These are phyloP conservation scores for Oncorhynchus clarkii DNA, from an alignment of 2,113 vertebrate genomes.

Conservation along the genomic window DNA sequence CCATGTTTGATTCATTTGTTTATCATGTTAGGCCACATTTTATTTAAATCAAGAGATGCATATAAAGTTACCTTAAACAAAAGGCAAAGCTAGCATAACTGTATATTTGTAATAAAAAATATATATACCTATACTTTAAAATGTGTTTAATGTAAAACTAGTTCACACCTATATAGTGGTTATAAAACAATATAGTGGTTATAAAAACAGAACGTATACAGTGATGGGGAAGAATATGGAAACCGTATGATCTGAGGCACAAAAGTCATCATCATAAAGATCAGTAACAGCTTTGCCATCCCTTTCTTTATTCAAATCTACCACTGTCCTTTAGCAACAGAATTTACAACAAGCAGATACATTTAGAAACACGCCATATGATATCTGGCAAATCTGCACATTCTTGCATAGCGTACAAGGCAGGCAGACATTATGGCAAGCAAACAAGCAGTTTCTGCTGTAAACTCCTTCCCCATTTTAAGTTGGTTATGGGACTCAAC, in stretches of 20 bases:
- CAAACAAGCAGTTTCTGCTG: background rate
- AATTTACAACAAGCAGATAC: background rate
- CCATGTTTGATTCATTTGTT: background rate
- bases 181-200: background rate
- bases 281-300: background rate
- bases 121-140: background rate
- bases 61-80: background rate
- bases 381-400: background rate
- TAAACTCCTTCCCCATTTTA: background rate
- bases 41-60: background rate
- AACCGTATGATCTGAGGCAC: slow-evolving; percentile 46
- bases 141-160: slow-evolving; percentile 26
- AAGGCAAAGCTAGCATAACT: background rate
- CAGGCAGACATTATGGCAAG: slow-evolving; percentile 35
- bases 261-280: slow-evolving; percentile 13
- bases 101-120: background rate
- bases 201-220: background rate
- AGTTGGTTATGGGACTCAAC: background rate
- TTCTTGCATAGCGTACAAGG: slow-evolving; percentile 26
- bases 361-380: background rate
- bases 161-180: background rate
- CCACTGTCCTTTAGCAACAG: background rate
- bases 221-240: background rate
- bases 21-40: background rate
- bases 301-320: background rate